These are phyloP conservation scores for Selene dorsalis DNA, from an alignment of 2,797 vertebrate genomes.

Conservation along the genomic window DNA sequence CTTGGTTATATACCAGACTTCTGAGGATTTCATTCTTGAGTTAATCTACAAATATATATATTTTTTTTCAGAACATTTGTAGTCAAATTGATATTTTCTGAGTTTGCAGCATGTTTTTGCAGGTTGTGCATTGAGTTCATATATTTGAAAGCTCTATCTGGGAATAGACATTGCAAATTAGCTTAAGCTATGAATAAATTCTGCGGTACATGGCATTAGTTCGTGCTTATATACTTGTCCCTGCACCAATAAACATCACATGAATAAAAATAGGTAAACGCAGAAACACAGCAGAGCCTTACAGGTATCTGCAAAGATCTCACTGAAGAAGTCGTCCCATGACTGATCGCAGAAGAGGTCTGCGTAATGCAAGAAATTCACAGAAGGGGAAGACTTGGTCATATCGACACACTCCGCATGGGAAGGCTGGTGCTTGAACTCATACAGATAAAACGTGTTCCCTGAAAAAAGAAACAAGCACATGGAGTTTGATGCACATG, in stretches of 20 bases:
- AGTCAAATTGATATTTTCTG: no score
- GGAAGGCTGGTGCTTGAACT: slow-evolving; percentile 91
- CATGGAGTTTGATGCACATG: not conserved
- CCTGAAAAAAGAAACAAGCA: slow-evolving; percentile 74
- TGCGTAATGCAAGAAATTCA: slow-evolving; percentile 88
- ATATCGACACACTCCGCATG: slow-evolving; percentile 86
- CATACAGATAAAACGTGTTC: slow-evolving; percentile 90
- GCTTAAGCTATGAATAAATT: no score
- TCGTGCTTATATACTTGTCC: no score
- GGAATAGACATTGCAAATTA: no score
- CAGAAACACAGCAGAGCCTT: slow-evolving; percentile 42
- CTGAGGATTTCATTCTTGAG: no score
- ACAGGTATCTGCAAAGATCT: slow-evolving; percentile 84
- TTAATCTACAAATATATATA: no score
- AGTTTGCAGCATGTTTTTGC: no score
- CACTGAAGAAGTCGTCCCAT: slow-evolving; percentile 84
- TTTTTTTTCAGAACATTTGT: no score
- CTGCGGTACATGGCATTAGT: no score
- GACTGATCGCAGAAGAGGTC: slow-evolving; percentile 84
- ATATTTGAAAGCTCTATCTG: no score
- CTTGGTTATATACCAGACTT: no score
- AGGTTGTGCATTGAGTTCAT: no score
- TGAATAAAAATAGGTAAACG: not conserved
- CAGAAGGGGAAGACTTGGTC: slow-evolving; percentile 84
- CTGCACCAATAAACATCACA: not conserved